phyloP scores from a whole-genome alignment of 1,140 invertebrate genomes.

The Dufourea novaeangliae region DNA sequence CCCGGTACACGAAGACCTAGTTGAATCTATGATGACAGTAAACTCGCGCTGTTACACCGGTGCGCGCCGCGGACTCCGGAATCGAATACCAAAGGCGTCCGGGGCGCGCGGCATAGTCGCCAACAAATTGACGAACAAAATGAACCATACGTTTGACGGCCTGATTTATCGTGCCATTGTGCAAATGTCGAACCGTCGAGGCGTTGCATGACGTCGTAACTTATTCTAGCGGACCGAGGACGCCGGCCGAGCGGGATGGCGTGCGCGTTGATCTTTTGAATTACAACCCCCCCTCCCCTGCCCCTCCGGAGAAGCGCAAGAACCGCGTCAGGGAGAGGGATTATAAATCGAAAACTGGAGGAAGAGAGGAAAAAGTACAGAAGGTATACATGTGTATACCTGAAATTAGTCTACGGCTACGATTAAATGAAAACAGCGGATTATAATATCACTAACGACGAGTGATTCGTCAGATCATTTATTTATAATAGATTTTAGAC shows the following conservation, averaged over 20 bases:
- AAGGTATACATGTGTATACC: too few relatives aligned
- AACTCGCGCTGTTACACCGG: slow-evolving; percentile 21
- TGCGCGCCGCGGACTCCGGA: not conserved
- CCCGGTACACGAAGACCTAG: slow-evolving; percentile 21
- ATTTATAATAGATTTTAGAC: too few relatives aligned
- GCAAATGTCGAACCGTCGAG: slow-evolving; percentile 30
- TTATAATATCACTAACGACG: too few relatives aligned
- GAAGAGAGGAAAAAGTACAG: not conserved
- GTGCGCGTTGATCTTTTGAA: slow-evolving; percentile 30
- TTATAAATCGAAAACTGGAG: slow-evolving; percentile 29
- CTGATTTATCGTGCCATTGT: slow-evolving; percentile 51
- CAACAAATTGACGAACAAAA: slow-evolving; percentile 52
- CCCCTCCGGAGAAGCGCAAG: not conserved
- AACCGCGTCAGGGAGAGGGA: slow-evolving; percentile 12
- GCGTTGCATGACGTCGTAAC: slow-evolving; percentile 37
- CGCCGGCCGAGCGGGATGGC: slow-evolving; percentile 13
- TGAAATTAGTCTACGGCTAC: too few relatives aligned
- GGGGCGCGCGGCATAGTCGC: not conserved
- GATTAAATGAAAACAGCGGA: too few relatives aligned
- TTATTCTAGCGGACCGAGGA: slow-evolving; percentile 18
- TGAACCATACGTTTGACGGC: slow-evolving; percentile 34
- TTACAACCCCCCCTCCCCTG: too few relatives aligned
- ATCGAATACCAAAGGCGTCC: slow-evolving; percentile 4
- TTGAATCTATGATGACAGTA: slow-evolving; percentile 45
- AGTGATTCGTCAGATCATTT: too few relatives aligned